Evolutionary conservation across 2,888 invertebrate genomes (phyloP), one percentile per base, ranked within the genome.

Genomic region (Oxycera nigricornis): DNA sequence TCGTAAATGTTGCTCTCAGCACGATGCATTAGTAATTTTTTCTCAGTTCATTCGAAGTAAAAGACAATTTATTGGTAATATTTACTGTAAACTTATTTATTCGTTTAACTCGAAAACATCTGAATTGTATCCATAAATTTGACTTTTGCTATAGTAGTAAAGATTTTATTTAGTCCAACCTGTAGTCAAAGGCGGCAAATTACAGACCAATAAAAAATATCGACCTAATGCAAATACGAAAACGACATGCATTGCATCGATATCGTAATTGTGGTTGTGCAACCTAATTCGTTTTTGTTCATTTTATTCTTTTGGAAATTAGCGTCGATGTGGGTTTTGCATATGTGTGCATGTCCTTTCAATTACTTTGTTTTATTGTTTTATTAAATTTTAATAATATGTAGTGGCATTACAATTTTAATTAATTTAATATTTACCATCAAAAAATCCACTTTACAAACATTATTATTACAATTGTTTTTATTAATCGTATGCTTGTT

Each of bases 31-130:
- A 7, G 35, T 35, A 35, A 7, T 35, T 7, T 35, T 35, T 35
- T 35, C 2, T 14, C 17, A 3, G 11, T 14, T 46, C 17, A 7
- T 46, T 46, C 17, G 14, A 46, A 46, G 46, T 7, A 22, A 65
- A 52, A 70, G 26, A 17, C 22, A 6, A 1, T 7, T 55, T 70
- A 31, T 35, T 31, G 30, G 17, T 70, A 31, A 31, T 70, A 55
- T 70, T 70, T 70, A 70, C 55, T 70, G 70, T 70, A 70, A 70
- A 70, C 70, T 70, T 70, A 70, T 70, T 70, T 70, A 70, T 70
- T 70, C 35, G 70, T 11, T 70, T 55, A 70, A 70, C 55, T 41
- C 22, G 55, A 55, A 70, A 70, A 70, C 70, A 70, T 65, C 39
- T 65, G 62, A 35, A 62, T 39, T 28, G 41, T 65, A 39, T 39